Evolutionary conservation across 1,140 invertebrate species (phyloP).

Genomic region (Hyposmocoma kahamanoa): DNA sequence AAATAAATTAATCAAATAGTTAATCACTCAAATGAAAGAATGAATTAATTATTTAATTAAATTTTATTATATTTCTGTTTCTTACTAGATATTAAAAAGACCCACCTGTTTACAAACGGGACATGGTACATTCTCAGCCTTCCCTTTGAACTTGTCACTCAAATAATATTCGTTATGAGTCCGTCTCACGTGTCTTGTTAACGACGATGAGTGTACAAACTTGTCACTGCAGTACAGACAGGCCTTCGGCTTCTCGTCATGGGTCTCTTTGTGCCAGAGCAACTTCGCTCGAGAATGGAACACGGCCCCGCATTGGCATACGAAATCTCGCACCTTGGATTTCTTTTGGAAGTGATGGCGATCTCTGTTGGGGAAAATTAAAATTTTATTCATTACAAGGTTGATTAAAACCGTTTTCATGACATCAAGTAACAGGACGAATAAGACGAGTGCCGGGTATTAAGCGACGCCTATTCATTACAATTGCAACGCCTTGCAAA

Average conservation of each 20-base stretch:
- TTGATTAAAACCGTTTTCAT: no score
- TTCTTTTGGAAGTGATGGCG: slow-evolving; percentile 60
- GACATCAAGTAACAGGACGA: no score
- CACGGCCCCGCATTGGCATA: slow-evolving; percentile 86
- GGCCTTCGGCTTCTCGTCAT: slow-evolving; percentile 86
- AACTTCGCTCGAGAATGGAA: slow-evolving; percentile 88
- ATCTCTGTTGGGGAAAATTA: slow-evolving; percentile 40
- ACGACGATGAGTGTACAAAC: slow-evolving; percentile 86
- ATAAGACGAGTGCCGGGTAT: no score
- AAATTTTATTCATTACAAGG: no score
- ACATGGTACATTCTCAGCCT: slow-evolving; percentile 83
- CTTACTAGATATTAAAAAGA: no score
- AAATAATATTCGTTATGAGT: slow-evolving; percentile 86
- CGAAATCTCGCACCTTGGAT: slow-evolving; percentile 78
- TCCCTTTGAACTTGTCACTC: slow-evolving; percentile 68
- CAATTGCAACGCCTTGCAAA: no score
- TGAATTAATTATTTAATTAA: no score
- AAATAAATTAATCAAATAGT: no score
- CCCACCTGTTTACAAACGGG: slow-evolving; percentile 82
- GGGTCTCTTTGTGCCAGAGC: slow-evolving; percentile 89
- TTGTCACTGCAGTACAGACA: slow-evolving; percentile 89
- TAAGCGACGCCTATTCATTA: no score
- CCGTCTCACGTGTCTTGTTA: slow-evolving; percentile 87
- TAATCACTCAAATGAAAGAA: no score
- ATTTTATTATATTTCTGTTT: no score